phyloP scores from a whole-genome alignment of 2,888 invertebrate species.

The Drosophila testacea region DNA sequence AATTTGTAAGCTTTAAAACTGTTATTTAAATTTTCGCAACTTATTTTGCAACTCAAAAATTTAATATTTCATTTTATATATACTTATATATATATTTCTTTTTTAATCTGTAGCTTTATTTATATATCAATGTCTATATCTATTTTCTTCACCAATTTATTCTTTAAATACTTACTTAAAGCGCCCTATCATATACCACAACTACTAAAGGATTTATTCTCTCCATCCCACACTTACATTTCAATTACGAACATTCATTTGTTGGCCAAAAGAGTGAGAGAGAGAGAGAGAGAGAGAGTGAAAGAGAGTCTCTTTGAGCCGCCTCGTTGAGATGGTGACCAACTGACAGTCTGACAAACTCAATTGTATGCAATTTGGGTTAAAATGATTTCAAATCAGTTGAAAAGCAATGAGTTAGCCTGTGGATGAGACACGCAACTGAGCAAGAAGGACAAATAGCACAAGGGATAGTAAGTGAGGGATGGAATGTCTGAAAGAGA shows the following conservation, averaged over 20 bases:
- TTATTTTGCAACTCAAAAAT: no score
- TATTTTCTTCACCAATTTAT: not conserved
- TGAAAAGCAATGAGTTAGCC: slow-evolving; percentile 55
- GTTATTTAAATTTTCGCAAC: no score
- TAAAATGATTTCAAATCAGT: slow-evolving; percentile 77
- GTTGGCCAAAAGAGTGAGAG: no score
- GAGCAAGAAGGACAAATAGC: slow-evolving; percentile 8
- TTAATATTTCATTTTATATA: no score
- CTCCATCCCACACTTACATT: not conserved
- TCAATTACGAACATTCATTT: not conserved
- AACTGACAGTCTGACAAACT: slow-evolving; percentile 57
- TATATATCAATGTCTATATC: not conserved
- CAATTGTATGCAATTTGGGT: slow-evolving; percentile 76
- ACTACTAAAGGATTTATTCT: not conserved
- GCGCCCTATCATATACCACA: not conserved
- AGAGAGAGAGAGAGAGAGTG: not conserved
- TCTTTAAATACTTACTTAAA: not conserved
- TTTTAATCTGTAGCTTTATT: not conserved
- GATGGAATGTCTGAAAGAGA: slow-evolving; percentile 5
- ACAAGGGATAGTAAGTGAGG: not conserved
- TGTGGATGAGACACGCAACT: not conserved
- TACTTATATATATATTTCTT: not conserved
- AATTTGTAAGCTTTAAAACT: not conserved
- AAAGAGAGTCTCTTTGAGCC: not conserved
- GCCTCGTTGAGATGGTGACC: slow-evolving; percentile 1